Evolutionary conservation across 2,797 vertebrate genomes (phyloP).

Genomic region (Helicolenus hilgendorfi): DNA sequence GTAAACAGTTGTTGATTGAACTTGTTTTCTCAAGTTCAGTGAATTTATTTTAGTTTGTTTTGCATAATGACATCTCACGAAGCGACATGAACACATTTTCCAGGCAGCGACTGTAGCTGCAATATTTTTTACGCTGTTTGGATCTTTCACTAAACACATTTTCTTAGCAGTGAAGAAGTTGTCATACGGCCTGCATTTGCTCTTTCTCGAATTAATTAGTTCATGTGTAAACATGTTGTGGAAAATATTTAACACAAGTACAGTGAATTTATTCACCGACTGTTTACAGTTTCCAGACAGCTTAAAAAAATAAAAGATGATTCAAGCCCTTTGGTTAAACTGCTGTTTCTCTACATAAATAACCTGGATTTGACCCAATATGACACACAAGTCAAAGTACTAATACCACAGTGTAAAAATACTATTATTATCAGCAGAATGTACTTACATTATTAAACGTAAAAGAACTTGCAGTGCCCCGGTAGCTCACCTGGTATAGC

Average conservation of each 20-base stretch:
- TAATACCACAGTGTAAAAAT: not conserved
- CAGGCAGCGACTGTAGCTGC: not conserved
- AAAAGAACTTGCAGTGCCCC: too few relatives aligned
- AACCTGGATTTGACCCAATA: slow-evolving; percentile 42
- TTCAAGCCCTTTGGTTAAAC: slow-evolving; percentile 15
- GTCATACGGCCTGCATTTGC: not conserved
- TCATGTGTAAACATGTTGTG: not conserved
- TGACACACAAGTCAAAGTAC: slow-evolving; percentile 1
- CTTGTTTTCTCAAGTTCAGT: not conserved
- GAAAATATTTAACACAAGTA: not conserved
- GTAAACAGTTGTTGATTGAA: not conserved
- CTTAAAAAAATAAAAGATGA: not conserved
- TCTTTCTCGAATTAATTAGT: not conserved
- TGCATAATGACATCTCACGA: not conserved
- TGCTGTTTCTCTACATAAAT: not conserved
- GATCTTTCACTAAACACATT: not conserved
- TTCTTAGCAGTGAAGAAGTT: not conserved
- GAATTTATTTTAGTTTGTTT: not conserved
- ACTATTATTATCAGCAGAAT: too few relatives aligned
- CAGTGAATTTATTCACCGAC: slow-evolving; percentile 13
- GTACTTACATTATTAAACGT: too few relatives aligned
- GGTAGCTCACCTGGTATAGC: too few relatives aligned
- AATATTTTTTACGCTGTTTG: not conserved
- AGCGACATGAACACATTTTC: not conserved
- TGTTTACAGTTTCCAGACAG: not conserved